phyloP scores from a whole-genome alignment of 2,888 invertebrate species.

The Ophion costatus region DNA sequence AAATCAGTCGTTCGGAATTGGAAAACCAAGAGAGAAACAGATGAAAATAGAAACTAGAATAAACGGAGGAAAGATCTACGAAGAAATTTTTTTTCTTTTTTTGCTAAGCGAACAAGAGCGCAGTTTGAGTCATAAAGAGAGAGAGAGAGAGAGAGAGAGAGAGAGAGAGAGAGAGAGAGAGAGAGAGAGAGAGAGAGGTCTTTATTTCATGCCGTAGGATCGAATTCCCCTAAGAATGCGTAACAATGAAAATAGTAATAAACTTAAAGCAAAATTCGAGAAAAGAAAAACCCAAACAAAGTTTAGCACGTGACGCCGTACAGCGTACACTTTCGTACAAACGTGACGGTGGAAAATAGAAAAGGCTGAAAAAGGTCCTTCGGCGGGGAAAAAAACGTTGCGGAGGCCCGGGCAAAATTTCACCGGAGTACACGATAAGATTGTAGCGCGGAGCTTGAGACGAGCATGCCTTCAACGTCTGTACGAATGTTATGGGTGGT shows the following conservation, averaged over 20 bases:
- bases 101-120: not conserved
- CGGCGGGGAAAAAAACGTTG: not conserved
- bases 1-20: constrained; percentile 44
- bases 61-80: not conserved
- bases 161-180: not conserved
- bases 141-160: too few relatives aligned
- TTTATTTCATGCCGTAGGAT: constrained; percentile 15
- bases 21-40: not conserved
- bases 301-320: constrained; percentile 69
- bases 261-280: constrained; percentile 5
- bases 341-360: constrained; percentile 53
- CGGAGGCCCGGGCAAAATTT: not conserved
- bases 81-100: too few relatives aligned
- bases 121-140: not conserved
- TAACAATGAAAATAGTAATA: not conserved
- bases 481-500: constrained; percentile 70
- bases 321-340: constrained; percentile 65
- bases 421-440: not conserved
- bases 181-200: not conserved
- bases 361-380: constrained; percentile 10
- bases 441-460: not conserved
- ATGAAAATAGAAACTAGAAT: constrained; percentile 9
- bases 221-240: constrained; percentile 17
- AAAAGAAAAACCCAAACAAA: constrained; percentile 55
- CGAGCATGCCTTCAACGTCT: constrained; percentile 45